Conservation (phyloP, 2,888 invertebrate genomes). For the Idaea dimidiata region DNA sequence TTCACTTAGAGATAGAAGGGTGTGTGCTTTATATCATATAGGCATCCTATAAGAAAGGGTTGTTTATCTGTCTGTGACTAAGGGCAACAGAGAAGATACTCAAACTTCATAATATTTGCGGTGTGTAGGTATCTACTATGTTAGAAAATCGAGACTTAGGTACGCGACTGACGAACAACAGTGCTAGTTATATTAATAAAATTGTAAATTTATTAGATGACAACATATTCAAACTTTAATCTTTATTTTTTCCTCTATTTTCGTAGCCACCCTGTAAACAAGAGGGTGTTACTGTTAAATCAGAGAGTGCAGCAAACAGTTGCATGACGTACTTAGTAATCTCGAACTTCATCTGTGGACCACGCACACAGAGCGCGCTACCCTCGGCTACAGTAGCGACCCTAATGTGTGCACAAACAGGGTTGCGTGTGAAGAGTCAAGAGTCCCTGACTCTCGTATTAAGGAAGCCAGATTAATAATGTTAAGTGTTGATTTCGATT, state of each 20-base stretch:
- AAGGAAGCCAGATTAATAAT: not conserved
- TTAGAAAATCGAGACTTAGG: too few species aligned
- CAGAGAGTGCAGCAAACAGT: slow-evolving; percentile 73
- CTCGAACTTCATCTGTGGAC: slow-evolving; percentile 75
- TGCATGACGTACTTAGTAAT: slow-evolving; percentile 75
- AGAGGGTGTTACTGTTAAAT: slow-evolving; percentile 61
- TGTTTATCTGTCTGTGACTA: too few species aligned
- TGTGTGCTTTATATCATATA: too few species aligned
- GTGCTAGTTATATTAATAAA: too few species aligned
- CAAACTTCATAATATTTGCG: too few species aligned
- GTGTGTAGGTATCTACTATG: too few species aligned
- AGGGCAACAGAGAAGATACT: too few species aligned
- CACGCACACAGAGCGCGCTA: slow-evolving; percentile 45
- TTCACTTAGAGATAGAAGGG: too few species aligned
- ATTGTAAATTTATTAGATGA: too few species aligned
- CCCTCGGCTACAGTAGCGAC: slow-evolving; percentile 34
- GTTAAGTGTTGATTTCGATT: not conserved
- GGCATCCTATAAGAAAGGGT: too few species aligned
- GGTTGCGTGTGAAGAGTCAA: slow-evolving; percentile 77
- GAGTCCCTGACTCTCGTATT: slow-evolving; percentile 35
- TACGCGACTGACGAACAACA: too few species aligned
- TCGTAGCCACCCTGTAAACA: slow-evolving; percentile 55
- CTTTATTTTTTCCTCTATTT: slow-evolving; percentile 21
- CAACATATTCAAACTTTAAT: too few species aligned
- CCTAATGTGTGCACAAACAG: slow-evolving; percentile 52